Base-by-base conservation (phyloP, 2,888 invertebrate genomes). In the Hydrotaea cyrtoneurina region DNA sequence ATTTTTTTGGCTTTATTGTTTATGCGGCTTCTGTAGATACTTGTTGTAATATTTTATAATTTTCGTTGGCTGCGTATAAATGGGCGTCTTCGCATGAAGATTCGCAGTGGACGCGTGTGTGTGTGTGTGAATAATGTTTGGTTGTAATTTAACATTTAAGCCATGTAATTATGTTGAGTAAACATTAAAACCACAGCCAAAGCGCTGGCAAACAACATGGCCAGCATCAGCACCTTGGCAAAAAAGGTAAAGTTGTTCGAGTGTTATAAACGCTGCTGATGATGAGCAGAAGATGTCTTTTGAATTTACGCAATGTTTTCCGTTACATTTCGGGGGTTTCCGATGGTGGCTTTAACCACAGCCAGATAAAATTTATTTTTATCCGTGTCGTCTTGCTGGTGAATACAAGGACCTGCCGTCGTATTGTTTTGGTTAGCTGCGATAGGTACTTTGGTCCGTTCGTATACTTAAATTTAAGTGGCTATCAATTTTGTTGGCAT, bases 401-500 rank as follows among this genome's bases (percentile, higher is more conserved):
- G 15, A 59, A 59, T 59, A n/a, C 50, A 4, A 13, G 11, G 17
- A 36, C 13, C 36, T 39, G 31, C 36, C 36, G 5, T 31, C 50
- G 46, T 26, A 55, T 78, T 31, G 69, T 19, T 59, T 11, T 59
- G 11, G 55, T 55, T 81, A 23, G 64, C 71, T 64, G 50, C 50
- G 50, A 55, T 73, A 31, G 2, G 57, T 79, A 19, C 76, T 66
- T 53, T 73, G 57, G 23, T 43, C 55, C 19, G 11, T 69, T 15
- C 21, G 26, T 36, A 72, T 31, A 75, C 78, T 81, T 72, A 66
- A 81, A 78, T 76, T 79, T 84, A 81, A 84, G 84, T 81, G 80
- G 76, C 81, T 72, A 84, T 84, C 81, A 84, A 81, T 84, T 84
- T 79, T 39, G 75, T 59, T 59, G 78, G 76, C 64, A 76, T 76